Conservation (phyloP, 1,140 invertebrate species). For the Eueides isabella region DNA sequence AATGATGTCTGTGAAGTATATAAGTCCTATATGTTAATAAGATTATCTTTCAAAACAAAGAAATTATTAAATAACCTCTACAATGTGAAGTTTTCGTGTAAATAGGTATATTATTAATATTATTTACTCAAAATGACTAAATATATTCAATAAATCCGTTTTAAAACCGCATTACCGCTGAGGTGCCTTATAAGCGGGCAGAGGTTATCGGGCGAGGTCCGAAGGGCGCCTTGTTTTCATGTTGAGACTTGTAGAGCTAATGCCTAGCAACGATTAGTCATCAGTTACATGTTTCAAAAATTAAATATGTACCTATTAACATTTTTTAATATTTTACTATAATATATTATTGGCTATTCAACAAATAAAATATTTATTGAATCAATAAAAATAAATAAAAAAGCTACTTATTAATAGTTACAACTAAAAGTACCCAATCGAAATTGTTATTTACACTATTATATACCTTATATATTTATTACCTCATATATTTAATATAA, state of each 20-base stretch:
- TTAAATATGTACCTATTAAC: background rate
- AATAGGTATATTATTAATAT: background rate
- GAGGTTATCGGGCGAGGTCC: constrained; percentile 60
- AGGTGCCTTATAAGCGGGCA: constrained; percentile 45
- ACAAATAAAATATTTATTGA: no score
- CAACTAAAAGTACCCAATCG: no score
- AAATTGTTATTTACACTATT: no score
- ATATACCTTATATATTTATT: no score
- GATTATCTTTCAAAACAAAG: background rate
- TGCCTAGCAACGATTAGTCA: constrained; percentile 34
- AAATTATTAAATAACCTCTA: background rate
- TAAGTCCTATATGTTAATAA: no score
- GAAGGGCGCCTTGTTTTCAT: constrained; percentile 57
- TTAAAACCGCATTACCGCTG: constrained; percentile 15
- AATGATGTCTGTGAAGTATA: no score
- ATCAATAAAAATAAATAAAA: no score
- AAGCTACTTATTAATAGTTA: no score
- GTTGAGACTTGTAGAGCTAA: constrained; percentile 64
- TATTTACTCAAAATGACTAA: background rate
- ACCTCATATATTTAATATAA: no score
- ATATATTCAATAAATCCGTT: constrained; percentile 15
- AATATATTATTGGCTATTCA: no score
- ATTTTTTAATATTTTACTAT: no score
- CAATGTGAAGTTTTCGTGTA: background rate
- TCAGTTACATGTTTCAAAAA: constrained; percentile 28